phyloP scores from a whole-genome alignment of 23 tunicate species.

The Phallusia fumigata region DNA sequence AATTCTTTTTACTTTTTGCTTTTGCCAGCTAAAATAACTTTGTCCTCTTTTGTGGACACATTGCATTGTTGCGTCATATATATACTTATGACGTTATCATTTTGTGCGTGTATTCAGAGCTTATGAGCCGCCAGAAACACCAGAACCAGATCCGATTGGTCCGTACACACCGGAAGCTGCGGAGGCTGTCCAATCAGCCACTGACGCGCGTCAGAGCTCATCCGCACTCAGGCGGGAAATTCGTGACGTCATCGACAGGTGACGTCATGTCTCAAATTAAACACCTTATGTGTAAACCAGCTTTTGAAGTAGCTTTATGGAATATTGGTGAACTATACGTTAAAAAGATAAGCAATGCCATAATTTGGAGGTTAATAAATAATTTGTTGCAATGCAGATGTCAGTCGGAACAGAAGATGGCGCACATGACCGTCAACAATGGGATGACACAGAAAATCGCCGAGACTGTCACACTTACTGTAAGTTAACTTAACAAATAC shows the following conservation, averaged over 20 bases:
- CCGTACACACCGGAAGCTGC: conserved; percentile 93
- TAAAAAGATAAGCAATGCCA: too few species aligned
- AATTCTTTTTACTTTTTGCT: too few species aligned
- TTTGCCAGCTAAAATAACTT: too few species aligned
- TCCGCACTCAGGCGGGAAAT: conserved; percentile 68
- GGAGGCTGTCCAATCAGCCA: conserved; percentile 80
- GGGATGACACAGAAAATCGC: conserved; percentile 96
- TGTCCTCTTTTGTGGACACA: too few species aligned
- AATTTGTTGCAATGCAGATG: conserved; percentile 27
- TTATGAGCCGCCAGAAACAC: conserved; percentile 77
- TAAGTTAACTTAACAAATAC: conserved; percentile 7
- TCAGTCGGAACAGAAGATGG: conserved; percentile 67
- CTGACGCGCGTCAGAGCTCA: conserved; percentile 63
- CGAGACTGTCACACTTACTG: conserved; percentile 73
- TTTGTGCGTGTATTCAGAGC: conserved; percentile 20
- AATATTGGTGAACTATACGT: too few species aligned
- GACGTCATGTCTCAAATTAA: too few species aligned
- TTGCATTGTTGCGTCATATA: too few species aligned
- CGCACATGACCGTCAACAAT: conserved; percentile 81
- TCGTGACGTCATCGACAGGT: conserved; percentile 67
- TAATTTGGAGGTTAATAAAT: too few species aligned
- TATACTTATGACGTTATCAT: too few species aligned
- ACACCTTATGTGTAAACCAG: too few species aligned
- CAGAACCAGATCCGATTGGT: conserved; percentile 92
- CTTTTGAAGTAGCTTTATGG: too few species aligned